A percentile compares a stretch with the other conserved stretches of the same genome.
Evolutionary conservation across 2,888 invertebrate species (phyloP).

Genomic region (Escarpia spicata): DNA sequence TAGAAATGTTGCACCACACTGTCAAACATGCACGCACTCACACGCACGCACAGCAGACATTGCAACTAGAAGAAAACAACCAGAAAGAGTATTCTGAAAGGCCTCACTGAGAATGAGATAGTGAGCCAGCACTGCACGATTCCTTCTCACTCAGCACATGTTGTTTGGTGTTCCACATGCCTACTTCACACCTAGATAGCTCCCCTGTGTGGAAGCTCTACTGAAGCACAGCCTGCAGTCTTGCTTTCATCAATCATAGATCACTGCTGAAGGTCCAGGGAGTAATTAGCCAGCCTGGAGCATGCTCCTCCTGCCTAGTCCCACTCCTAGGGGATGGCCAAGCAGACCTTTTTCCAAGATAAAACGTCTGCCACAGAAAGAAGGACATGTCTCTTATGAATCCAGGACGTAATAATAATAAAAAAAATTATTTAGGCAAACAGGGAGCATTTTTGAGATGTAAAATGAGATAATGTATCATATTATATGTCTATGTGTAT

Average conservation of each 20-base stretch:
- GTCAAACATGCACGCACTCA: too few relatives aligned
- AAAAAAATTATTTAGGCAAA: too few relatives aligned
- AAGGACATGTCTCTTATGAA: too few relatives aligned
- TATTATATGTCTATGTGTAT: too few relatives aligned
- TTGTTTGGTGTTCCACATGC: background rate
- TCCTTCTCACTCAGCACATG: background rate
- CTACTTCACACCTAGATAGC: background rate
- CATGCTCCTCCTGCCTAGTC: background rate
- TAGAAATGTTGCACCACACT: too few relatives aligned
- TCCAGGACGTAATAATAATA: too few relatives aligned
- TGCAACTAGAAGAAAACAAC: too few relatives aligned
- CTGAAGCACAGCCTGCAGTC: background rate
- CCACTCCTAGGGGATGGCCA: background rate
- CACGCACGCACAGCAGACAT: too few relatives aligned
- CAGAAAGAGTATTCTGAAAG: too few relatives aligned
- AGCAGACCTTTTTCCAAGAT: background rate
- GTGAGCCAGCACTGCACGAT: background rate
- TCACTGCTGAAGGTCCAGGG: background rate
- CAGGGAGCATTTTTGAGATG: too few relatives aligned
- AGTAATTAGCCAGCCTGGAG: background rate
- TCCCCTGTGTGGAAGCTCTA: background rate
- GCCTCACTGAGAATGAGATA: background rate
- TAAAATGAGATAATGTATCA: too few relatives aligned
- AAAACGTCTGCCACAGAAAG: background rate
- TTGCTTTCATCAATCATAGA: constrained; percentile 16